phyloP scores from a whole-genome alignment of 2,797 vertebrate genomes.

The Melanotaenia nigrans region DNA sequence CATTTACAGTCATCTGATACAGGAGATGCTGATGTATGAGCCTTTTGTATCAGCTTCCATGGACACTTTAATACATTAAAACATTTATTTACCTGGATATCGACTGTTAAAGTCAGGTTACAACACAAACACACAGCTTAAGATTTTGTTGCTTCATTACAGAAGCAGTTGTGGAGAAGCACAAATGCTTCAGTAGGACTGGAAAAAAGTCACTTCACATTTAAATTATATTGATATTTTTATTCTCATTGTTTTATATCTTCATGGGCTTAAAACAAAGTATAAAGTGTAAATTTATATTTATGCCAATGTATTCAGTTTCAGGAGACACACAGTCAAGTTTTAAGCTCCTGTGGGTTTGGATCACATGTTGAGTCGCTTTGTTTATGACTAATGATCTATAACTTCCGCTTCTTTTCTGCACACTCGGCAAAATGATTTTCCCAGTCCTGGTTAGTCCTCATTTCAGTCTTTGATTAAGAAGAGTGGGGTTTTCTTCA shows the following conservation, averaged over 20 bases:
- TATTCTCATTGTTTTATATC: not conserved
- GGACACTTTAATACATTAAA: conserved; percentile 23
- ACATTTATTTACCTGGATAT: not conserved
- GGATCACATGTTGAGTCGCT: not conserved
- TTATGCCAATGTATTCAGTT: too few relatives aligned
- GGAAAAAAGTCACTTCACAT: conserved; percentile 7
- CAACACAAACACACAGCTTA: not conserved
- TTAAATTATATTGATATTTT: not conserved
- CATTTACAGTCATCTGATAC: conserved; percentile 21
- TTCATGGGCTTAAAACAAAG: not conserved
- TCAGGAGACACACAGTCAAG: too few relatives aligned
- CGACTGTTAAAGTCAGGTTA: not conserved
- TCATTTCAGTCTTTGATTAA: not conserved
- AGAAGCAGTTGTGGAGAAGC: not conserved
- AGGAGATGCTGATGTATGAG: conserved; percentile 18
- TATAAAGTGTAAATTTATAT: too few relatives aligned
- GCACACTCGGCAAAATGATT: not conserved
- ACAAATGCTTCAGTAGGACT: not conserved
- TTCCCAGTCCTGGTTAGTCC: not conserved
- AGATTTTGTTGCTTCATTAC: not conserved
- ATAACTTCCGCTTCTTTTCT: conserved; percentile 1
- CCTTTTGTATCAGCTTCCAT: conserved; percentile 3
- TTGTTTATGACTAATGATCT: not conserved
- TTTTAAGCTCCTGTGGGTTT: not conserved
- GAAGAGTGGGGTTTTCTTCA: not conserved